A percentile compares a stretch with the other conserved stretches of the same genome.
Conservation (phyloP, 2,797 vertebrate species). For the Lepilemur septentrionalis region DNA sequence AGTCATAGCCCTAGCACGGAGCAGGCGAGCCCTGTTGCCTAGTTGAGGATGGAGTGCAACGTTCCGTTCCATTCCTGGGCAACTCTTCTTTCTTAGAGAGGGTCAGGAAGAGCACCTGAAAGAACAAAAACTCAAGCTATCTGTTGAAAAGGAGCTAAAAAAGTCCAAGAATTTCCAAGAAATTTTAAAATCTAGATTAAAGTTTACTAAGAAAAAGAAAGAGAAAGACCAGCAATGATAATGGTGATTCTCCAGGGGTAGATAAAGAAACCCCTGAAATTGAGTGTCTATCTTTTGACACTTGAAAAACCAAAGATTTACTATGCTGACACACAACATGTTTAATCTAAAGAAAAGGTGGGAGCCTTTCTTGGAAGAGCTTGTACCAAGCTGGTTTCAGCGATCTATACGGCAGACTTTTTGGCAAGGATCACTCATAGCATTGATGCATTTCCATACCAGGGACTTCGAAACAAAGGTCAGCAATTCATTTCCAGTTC, state of each 20-base stretch:
- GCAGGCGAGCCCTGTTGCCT: background rate
- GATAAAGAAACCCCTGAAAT: background rate
- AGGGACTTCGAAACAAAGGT: background rate
- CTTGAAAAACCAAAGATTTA: background rate
- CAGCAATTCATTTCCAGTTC: background rate
- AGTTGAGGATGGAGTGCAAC: background rate
- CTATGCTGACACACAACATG: background rate
- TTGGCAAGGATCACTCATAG: background rate
- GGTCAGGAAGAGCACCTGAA: background rate
- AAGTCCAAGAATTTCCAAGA: background rate
- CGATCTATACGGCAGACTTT: background rate
- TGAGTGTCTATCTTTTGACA: background rate
- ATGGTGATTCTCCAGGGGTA: background rate
- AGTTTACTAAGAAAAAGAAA: background rate
- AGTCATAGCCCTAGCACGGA: background rate
- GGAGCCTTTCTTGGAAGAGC: background rate
- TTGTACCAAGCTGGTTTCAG: background rate
- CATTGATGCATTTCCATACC: background rate
- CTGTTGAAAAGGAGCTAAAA: background rate
- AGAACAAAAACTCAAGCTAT: background rate
- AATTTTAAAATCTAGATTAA: background rate
- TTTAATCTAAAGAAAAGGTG: background rate
- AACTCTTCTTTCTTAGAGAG: background rate
- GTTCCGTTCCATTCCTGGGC: background rate
- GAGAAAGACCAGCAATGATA: background rate